Base-by-base conservation (phyloP, 2,888 invertebrate genomes). In the Parapristionchus giblindavisi region DNA sequence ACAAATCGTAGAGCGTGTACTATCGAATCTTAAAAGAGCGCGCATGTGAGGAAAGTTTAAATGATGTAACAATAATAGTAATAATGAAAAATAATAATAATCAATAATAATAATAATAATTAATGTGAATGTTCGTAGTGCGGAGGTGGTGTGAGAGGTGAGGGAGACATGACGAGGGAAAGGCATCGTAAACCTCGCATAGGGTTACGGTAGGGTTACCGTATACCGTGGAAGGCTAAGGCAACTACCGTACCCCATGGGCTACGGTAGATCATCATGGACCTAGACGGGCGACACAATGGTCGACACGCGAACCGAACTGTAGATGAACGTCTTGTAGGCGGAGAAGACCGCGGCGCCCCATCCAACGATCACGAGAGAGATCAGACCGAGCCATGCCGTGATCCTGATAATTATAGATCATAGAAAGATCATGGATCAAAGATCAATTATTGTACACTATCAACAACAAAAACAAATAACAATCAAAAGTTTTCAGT, bases 221-320 rank as follows among this genome's bases (percentile, higher is more conserved):
- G 48, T 43, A 65, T n/a, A 5, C 56, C 48, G 11, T n/a, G n/a
- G n/a, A n/a, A n/a, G n/a, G n/a, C n/a, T n/a, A n/a, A n/a, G n/a
- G n/a, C n/a, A 38, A 36, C 61, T 61, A 61, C 38, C 61, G 61
- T 61, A 61, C 38, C 40, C 61, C 61, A 14, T 43, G 11, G 11
- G 8, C 43, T 61, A n/a, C n/a, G n/a, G n/a, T n/a, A n/a, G n/a
- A n/a, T n/a, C n/a, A n/a, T n/a, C 48, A 11, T 8, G n/a, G n/a
- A n/a, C n/a, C 61, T 43, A 58, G 21, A 71, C 71, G 43, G 58
- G 61, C 2, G 61, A n/a, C n/a, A 73, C 60, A 1, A 73, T 73
- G 48, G 73, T 51, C 1, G 61, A 73, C 17, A 51, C 34, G 8
- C 61, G 48, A 40, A 36, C 60, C n/a, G 34, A 14, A 34, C 11